A percentile compares a stretch with the other conserved stretches of the same genome.
phyloP scores from a whole-genome alignment of 2,888 invertebrate genomes.

The Hypselothyrea guttata region DNA sequence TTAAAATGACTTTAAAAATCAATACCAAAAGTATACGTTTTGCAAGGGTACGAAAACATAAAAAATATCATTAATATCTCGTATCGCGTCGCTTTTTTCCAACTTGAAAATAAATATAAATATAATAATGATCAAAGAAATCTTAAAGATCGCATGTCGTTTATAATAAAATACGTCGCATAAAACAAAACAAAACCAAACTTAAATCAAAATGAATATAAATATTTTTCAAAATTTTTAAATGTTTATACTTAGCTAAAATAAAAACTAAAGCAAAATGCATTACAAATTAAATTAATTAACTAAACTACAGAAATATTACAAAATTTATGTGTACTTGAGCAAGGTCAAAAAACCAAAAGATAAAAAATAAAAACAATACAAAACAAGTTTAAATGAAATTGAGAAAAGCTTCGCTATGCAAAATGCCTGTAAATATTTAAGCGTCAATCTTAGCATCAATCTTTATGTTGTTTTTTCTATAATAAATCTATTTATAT shows the following conservation, averaged over 20 bases:
- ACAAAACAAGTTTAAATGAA: constrained; percentile 13
- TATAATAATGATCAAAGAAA: constrained; percentile 20
- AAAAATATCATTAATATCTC: constrained; percentile 44
- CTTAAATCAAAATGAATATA: constrained; percentile 61
- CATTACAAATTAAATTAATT: constrained; percentile 32
- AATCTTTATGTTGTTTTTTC: constrained; percentile 24
- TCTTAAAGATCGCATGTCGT: constrained; percentile 54
- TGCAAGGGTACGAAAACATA: not conserved
- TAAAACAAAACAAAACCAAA: constrained; percentile 28
- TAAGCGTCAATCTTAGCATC: constrained; percentile 40
- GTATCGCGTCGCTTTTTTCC: constrained; percentile 54
- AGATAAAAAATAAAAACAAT: constrained; percentile 13
- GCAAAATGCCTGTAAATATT: constrained; percentile 72
- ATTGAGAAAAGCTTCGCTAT: constrained; percentile 58
- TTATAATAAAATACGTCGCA: constrained; percentile 61
- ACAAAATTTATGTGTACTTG: constrained; percentile 38
- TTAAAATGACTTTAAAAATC: too few species aligned
- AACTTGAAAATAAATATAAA: constrained; percentile 29
- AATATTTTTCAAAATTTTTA: constrained; percentile 69
- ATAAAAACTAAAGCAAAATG: constrained; percentile 36
- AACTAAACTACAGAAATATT: constrained; percentile 19
- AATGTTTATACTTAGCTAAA: constrained; percentile 65
- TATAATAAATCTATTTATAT: not conserved
- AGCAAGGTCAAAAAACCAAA: constrained; percentile 26
- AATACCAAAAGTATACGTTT: too few species aligned